Conservation (phyloP, 2,797 vertebrate species). For the Sebastes miniatus region DNA sequence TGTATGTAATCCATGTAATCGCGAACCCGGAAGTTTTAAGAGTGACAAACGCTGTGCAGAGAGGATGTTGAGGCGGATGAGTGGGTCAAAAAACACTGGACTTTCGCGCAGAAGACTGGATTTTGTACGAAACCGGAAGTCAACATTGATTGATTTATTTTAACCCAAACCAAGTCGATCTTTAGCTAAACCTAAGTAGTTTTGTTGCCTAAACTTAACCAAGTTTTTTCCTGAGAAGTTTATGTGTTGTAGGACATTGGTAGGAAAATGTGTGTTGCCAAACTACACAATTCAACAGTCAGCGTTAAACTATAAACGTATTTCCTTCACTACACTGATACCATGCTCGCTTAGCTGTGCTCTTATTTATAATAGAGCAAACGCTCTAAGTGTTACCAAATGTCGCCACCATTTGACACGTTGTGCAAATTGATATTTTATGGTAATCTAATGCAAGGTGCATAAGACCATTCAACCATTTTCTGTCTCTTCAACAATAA, state of each 20-base stretch:
- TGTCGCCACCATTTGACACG: background rate
- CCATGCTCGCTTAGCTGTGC: background rate
- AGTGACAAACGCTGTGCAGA: no score
- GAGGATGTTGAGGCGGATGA: no score
- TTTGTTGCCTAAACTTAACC: no score
- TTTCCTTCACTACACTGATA: background rate
- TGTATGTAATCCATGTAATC: no score
- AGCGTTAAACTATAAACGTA: background rate
- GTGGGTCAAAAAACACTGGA: fast-evolving
- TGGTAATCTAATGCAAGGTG: background rate
- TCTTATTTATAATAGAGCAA: background rate
- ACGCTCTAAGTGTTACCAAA: background rate
- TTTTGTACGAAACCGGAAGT: no score
- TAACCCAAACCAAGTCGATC: no score
- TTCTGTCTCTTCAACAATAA: background rate
- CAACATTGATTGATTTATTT: no score
- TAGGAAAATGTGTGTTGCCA: no score
- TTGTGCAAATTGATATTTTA: background rate
- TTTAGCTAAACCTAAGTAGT: no score
- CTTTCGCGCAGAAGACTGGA: no score
- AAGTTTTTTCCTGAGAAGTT: no score
- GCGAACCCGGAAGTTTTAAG: fast-evolving
- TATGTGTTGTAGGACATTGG: no score
- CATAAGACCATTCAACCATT: background rate
- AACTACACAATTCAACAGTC: background rate